These are phyloP conservation scores for Euura lappo DNA, from an alignment of 1,140 invertebrate species.

Conservation along the genomic window DNA sequence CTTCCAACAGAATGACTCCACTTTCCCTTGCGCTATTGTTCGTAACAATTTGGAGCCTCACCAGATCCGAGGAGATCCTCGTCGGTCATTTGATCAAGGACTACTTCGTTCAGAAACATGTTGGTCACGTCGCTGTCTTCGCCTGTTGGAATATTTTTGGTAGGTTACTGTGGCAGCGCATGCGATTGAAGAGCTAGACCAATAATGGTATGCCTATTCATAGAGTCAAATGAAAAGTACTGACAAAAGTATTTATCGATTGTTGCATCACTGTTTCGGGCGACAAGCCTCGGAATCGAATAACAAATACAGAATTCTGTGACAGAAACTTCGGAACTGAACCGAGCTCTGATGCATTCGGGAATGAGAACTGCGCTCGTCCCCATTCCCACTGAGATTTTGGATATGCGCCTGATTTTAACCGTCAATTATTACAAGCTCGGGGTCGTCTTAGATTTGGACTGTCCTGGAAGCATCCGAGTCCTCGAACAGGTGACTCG, in stretches of 20 bases:
- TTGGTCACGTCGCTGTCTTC: slow-evolving; percentile 23
- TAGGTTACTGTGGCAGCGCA: too few relatives aligned
- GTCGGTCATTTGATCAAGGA: slow-evolving; percentile 1
- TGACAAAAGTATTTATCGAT: too few relatives aligned
- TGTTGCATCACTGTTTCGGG: too few relatives aligned
- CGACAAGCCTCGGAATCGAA: too few relatives aligned
- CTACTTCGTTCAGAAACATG: slow-evolving; percentile 14
- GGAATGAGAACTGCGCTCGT: slow-evolving; percentile 20
- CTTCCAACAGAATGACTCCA: neutral
- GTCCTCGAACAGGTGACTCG: slow-evolving; percentile 36
- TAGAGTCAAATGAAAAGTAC: too few relatives aligned
- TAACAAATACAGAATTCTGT: too few relatives aligned
- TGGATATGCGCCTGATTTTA: slow-evolving; percentile 29
- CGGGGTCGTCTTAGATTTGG: slow-evolving; percentile 39
- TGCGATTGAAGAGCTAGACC: too few relatives aligned
- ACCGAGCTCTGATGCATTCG: slow-evolving; percentile 17
- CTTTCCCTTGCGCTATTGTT: neutral
- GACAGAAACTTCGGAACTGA: slow-evolving; percentile 25
- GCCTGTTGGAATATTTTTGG: slow-evolving; percentile 23
- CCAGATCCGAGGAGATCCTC: neutral
- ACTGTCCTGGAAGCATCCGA: slow-evolving; percentile 34
- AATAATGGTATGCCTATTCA: too few relatives aligned
- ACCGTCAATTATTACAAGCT: slow-evolving; percentile 42
- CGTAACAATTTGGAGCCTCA: neutral
- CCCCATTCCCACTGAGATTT: slow-evolving; percentile 25